These are phyloP conservation scores for Deroplatys truncata DNA, from an alignment of 2,888 invertebrate species.

Conservation along the genomic window DNA sequence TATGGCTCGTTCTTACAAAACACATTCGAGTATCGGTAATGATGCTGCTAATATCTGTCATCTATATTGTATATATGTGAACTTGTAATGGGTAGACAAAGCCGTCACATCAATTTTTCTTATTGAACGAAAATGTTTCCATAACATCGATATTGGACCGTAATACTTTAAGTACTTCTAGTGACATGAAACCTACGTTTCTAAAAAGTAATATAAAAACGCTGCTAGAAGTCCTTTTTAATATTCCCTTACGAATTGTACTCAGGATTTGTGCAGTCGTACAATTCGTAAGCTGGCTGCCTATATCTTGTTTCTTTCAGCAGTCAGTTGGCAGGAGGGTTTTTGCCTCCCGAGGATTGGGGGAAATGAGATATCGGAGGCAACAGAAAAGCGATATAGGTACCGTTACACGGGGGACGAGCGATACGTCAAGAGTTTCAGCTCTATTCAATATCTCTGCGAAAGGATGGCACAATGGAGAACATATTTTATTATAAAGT, in stretches of 20 bases:
- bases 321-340: not conserved
- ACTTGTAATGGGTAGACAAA: too few relatives aligned
- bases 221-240: too few relatives aligned
- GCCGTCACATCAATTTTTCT: too few relatives aligned
- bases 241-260: not conserved
- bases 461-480: not conserved
- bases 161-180: too few relatives aligned
- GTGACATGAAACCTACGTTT: too few relatives aligned
- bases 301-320: not conserved
- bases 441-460: not conserved
- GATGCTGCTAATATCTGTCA: too few relatives aligned
- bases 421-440: not conserved
- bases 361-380: not conserved
- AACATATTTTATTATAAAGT: not conserved
- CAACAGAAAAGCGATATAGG: not conserved
- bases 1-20: too few relatives aligned
- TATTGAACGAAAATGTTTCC: too few relatives aligned
- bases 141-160: too few relatives aligned
- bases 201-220: too few relatives aligned
- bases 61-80: too few relatives aligned
- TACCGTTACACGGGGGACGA: not conserved
- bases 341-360: not conserved
- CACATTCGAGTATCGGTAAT: too few relatives aligned
- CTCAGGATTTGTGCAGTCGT: not conserved
- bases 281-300: not conserved